Evolutionary conservation across 2,797 vertebrate species (phyloP), one percentile per base, ranked within the genome.

Genomic region (Huso huso): DNA sequence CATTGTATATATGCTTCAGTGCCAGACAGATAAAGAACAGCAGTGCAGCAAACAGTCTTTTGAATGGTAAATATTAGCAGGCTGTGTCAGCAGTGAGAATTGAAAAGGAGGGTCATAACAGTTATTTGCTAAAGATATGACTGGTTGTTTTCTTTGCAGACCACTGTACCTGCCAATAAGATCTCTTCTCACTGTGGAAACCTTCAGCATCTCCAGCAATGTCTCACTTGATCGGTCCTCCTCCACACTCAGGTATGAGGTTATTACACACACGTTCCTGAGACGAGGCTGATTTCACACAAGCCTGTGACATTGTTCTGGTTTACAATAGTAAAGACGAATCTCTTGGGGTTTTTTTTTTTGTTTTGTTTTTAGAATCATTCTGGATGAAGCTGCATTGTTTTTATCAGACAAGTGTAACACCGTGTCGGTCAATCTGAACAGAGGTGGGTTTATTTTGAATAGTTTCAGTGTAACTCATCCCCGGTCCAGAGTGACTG

Each of bases 181-280:
- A 74, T 93, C 94, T 23, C 85, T 98, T 53, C 80, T 98, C 71
- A 87, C 93, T 6, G 94, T 98, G n/a, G 97, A 98, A 83, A 96
- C 96, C 8, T 98, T 99, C 81, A 98, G 95, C 74, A 90, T 99
- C 79, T 99, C 95, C 66, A 97, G 96, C 80, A 96, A 92, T 1
- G 93, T 95, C 57, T 89, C 95, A 10, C 76, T 96, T 71, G 97
- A 99, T 78, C 95, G 91, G 67, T 96, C 93, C 0, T 97, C 95
- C 5, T 97, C 96, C 65, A 94, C 92, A 67, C 91, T 99, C 76
- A 93, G 97, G 97, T 98, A 91, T 59, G 71, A 10, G 51, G 48
- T 37, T 37, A 37, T 37, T 37, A 37, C 23, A 37, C 23, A 37
- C 23, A 37, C 23, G 23, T 4, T 37, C 37, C 37, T 37, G 37